phyloP scores from a whole-genome alignment of 2,888 invertebrate species.

The Pachliopta kotzebuea region DNA sequence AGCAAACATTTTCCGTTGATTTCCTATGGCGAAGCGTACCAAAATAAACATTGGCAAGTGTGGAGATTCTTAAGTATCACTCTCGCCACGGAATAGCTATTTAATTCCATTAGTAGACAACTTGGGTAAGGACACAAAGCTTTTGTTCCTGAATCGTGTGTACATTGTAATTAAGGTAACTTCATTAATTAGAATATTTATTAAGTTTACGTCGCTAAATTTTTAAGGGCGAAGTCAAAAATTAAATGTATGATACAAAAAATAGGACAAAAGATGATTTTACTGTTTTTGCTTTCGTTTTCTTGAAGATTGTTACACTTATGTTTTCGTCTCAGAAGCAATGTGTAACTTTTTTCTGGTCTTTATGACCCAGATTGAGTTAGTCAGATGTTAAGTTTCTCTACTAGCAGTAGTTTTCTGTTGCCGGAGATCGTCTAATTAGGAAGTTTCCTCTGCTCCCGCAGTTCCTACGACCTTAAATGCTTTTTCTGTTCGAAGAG shows the following conservation, averaged over 20 bases:
- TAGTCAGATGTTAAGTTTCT: too few relatives aligned
- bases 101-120: slow-evolving; percentile 47
- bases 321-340: too few relatives aligned
- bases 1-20: not conserved
- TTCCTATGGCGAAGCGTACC: not conserved
- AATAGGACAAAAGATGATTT: too few relatives aligned
- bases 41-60: not conserved
- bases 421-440: too few relatives aligned
- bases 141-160: slow-evolving; percentile 4
- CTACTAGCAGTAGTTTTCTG: too few relatives aligned
- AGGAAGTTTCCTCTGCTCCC: too few relatives aligned
- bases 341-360: too few relatives aligned
- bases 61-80: slow-evolving; percentile 5
- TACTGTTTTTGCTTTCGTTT: too few relatives aligned
- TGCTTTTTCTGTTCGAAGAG: too few relatives aligned
- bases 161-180: slow-evolving; percentile 12
- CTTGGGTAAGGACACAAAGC: slow-evolving; percentile 14
- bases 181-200: not conserved
- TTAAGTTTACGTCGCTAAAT: not conserved
- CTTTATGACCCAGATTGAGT: too few relatives aligned
- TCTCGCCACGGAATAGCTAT: slow-evolving; percentile 6
- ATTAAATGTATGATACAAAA: not conserved
- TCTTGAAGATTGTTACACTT: too few relatives aligned
- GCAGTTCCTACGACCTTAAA: too few relatives aligned
- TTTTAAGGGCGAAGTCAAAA: not conserved